Conservation (phyloP, 2,888 invertebrate species). For the Carabus problematicus region DNA sequence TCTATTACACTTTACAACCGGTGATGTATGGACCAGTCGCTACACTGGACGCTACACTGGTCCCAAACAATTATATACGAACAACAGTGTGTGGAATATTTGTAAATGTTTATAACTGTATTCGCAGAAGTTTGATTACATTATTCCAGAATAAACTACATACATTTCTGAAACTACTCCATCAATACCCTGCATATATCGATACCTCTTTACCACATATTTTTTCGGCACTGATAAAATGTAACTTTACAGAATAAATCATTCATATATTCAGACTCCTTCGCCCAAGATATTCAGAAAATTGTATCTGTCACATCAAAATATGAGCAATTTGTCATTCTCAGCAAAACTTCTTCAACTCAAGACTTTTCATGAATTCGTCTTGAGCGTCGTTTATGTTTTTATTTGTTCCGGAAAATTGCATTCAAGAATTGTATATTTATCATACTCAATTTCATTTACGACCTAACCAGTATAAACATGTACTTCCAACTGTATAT, state of each 20-base stretch:
- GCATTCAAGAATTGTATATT: background rate
- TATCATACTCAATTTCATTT: too few relatives aligned
- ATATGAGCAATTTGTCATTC: constrained; percentile 19
- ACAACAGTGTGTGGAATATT: too few relatives aligned
- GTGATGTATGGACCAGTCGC: constrained; percentile 9
- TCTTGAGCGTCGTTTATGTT: constrained; percentile 15
- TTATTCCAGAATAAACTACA: too few relatives aligned
- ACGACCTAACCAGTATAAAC: too few relatives aligned
- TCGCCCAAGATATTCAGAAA: constrained; percentile 53
- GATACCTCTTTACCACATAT: constrained; percentile 30
- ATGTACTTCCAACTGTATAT: too few relatives aligned
- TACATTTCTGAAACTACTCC: too few relatives aligned
- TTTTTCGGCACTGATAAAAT: constrained; percentile 34
- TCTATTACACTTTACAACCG: background rate
- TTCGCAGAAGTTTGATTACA: constrained; percentile 22
- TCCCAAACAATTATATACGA: too few relatives aligned
- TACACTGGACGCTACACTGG: background rate
- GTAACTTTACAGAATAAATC: constrained; percentile 53
- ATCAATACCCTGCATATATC: too few relatives aligned
- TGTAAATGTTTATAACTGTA: constrained; percentile 24
- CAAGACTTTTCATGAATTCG: too few relatives aligned
- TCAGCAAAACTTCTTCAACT: too few relatives aligned
- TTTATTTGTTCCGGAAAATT: constrained; percentile 29
- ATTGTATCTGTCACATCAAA: constrained; percentile 55
- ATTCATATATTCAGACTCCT: constrained; percentile 57